phyloP scores from a whole-genome alignment of 2,888 invertebrate species.

The Crepidodera aurea region DNA sequence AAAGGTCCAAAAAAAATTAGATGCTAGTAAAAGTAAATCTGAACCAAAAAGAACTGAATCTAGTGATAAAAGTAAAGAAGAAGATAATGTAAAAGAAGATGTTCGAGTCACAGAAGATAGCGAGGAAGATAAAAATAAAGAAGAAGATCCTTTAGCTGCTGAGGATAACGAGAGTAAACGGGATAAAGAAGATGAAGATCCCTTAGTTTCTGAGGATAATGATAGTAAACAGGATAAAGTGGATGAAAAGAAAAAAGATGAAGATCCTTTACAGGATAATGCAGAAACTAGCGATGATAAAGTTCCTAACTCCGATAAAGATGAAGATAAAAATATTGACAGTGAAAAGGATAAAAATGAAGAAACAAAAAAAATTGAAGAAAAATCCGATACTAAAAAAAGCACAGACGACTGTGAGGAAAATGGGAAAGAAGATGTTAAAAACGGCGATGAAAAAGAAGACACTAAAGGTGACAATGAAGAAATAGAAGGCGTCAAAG shows the following conservation, averaged over 20 bases:
- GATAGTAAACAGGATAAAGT: background rate
- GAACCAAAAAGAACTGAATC: background rate
- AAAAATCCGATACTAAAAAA: slow-evolving; percentile 6
- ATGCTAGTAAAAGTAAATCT: no score
- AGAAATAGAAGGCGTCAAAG: background rate
- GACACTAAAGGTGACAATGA: slow-evolving; percentile 2
- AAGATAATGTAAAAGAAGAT: background rate
- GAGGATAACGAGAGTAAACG: slow-evolving; percentile 3
- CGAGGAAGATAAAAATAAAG: background rate
- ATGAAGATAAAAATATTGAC: background rate
- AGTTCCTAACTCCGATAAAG: background rate
- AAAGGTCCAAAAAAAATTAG: slow-evolving; percentile 1
- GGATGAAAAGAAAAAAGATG: slow-evolving; percentile 2
- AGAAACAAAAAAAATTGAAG: no score
- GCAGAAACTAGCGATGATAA: background rate
- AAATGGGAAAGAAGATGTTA: slow-evolving; percentile 12
- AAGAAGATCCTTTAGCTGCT: background rate
- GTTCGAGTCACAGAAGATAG: background rate
- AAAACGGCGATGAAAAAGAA: background rate
- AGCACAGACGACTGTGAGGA: slow-evolving; percentile 1
- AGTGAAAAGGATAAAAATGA: background rate
- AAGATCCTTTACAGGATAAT: slow-evolving; percentile 9
- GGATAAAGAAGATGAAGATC: background rate
- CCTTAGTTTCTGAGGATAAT: background rate
- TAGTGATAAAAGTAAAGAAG: background rate